phyloP scores from a whole-genome alignment of 2,113 vertebrate species.

The Coptodon bakossiorum region DNA sequence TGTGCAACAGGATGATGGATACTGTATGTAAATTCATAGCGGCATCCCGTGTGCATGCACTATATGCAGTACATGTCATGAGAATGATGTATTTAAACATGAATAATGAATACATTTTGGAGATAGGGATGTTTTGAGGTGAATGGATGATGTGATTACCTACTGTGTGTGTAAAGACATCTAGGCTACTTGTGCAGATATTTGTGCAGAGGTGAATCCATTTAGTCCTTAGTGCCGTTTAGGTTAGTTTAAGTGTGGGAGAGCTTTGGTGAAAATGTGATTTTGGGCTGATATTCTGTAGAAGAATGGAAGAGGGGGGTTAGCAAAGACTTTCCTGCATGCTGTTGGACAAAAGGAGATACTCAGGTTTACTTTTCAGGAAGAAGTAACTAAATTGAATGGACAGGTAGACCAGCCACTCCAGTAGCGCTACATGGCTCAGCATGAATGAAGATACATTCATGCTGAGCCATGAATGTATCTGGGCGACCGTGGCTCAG shows the following conservation, averaged over 20 bases:
- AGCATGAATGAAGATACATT: neutral
- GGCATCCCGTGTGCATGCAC: neutral
- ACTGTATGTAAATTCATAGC: neutral
- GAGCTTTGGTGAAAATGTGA: neutral
- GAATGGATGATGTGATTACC: neutral
- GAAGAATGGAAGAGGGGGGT: neutral
- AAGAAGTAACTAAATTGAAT: neutral
- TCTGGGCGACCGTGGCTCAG: too few species aligned
- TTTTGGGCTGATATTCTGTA: neutral
- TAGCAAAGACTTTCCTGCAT: neutral
- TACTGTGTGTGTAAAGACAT: neutral
- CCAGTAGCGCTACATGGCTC: neutral
- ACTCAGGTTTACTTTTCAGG: neutral
- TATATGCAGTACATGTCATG: neutral
- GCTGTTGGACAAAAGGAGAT: neutral
- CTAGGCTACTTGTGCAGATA: neutral
- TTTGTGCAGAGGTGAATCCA: neutral
- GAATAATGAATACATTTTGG: neutral
- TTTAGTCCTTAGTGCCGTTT: neutral
- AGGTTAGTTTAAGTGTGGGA: neutral
- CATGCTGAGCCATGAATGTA: too few species aligned
- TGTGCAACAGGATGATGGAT: neutral
- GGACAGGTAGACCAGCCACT: neutral
- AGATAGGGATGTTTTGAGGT: neutral
- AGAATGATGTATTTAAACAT: neutral